phyloP scores from a whole-genome alignment of 2,797 vertebrate species.

The Coranthus polyacanthus region DNA sequence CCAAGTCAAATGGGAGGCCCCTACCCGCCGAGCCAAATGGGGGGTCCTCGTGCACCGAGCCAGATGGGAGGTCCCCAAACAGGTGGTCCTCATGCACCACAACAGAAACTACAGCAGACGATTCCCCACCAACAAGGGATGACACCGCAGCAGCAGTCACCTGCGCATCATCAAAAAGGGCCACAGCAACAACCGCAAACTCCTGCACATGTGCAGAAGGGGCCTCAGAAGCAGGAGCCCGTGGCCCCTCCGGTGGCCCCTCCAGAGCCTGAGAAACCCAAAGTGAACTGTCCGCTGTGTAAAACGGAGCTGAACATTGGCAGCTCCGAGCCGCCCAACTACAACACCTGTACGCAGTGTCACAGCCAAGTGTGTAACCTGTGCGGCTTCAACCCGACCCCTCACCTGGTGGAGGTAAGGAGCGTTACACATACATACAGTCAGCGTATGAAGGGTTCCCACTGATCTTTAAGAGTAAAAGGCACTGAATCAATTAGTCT shows the following conservation, averaged over 20 bases:
- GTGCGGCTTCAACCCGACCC: slow-evolving; percentile 98
- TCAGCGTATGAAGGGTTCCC: background rate
- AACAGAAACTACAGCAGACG: slow-evolving; percentile 71
- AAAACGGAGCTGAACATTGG: slow-evolving; percentile 94
- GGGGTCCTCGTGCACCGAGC: slow-evolving; percentile 42
- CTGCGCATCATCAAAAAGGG: slow-evolving; percentile 67
- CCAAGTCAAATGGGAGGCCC: slow-evolving; percentile 43
- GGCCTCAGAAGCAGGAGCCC: slow-evolving; percentile 65
- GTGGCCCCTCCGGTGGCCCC: slow-evolving; percentile 62
- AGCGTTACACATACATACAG: background rate
- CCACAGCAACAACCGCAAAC: slow-evolving; percentile 70
- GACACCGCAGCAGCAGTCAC: slow-evolving; percentile 50
- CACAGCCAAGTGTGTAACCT: slow-evolving; percentile 95
- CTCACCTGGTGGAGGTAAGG: slow-evolving; percentile 96
- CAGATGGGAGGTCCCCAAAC: slow-evolving; percentile 22
- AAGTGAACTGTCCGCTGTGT: slow-evolving; percentile 93
- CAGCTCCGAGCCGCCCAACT: slow-evolving; percentile 90
- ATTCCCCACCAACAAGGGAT: slow-evolving; percentile 61
- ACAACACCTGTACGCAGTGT: slow-evolving; percentile 95
- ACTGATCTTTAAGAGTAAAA: too few species aligned
- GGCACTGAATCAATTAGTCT: too few species aligned
- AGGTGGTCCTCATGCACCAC: slow-evolving; percentile 47
- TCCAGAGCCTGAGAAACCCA: slow-evolving; percentile 87
- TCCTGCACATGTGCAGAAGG: slow-evolving; percentile 71
- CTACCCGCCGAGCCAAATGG: slow-evolving; percentile 45